A percentile compares a stretch with the other conserved stretches of the same genome.
phyloP scores from a whole-genome alignment of 2,113 vertebrate species.

The Leptocoma aspasia region DNA sequence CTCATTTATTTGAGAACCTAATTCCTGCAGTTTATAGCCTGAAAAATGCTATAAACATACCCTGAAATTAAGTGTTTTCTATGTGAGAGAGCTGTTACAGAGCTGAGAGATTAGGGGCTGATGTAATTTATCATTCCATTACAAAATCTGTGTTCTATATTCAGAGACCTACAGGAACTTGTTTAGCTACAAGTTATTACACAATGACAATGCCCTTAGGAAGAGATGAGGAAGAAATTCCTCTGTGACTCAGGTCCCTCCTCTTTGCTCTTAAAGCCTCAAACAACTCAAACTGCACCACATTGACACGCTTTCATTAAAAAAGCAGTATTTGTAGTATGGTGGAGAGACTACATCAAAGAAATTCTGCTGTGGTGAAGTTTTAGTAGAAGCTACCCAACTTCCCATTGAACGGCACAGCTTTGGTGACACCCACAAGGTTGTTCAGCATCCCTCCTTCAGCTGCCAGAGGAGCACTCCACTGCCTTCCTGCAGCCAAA shows the following conservation, averaged over 20 bases:
- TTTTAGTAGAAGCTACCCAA: not conserved
- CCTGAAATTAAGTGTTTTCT: not conserved
- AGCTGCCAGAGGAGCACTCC: not conserved
- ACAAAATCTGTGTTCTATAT: not conserved
- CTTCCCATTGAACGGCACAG: not conserved
- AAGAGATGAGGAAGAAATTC: not conserved
- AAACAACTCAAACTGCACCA: not conserved
- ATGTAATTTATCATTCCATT: not conserved
- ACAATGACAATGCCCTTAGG: no score
- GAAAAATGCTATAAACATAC: not conserved
- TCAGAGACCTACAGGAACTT: not conserved
- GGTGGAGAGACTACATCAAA: not conserved
- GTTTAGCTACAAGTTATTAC: not conserved
- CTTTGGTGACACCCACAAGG: fast-evolving
- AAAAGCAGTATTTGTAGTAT: not conserved
- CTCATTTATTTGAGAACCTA: not conserved
- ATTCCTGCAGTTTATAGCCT: not conserved
- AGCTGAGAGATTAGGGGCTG: not conserved
- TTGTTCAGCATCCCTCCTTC: not conserved
- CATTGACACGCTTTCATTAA: not conserved
- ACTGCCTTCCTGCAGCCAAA: not conserved
- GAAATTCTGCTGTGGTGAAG: not conserved
- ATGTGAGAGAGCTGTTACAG: not conserved
- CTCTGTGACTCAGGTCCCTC: not conserved
- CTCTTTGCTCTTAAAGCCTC: not conserved